A percentile compares a stretch with the other conserved stretches of the same genome.
These are phyloP conservation scores for Pachyseris speciosa DNA, from an alignment of 64 coral and sea anemone genomes.

Conservation along the genomic window DNA sequence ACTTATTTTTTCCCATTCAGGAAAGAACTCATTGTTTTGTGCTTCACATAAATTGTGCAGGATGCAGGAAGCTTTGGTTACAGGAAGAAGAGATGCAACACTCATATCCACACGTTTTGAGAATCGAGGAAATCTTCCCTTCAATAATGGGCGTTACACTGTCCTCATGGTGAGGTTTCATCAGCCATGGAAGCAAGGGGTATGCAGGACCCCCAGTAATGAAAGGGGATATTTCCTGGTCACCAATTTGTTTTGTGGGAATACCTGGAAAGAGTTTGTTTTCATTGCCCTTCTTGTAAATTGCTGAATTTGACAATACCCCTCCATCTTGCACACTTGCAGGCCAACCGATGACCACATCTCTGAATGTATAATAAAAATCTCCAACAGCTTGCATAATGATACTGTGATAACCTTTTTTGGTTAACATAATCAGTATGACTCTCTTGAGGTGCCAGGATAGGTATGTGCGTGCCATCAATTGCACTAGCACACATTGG, in stretches of 20 bases:
- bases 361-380: constrained; percentile 19
- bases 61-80: constrained; percentile 60
- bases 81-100: background rate
- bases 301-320: constrained; percentile 60
- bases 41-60: constrained; percentile 72
- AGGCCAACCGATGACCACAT: constrained; percentile 42
- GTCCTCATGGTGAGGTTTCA: constrained; percentile 76
- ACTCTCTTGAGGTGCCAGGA: constrained; percentile 30
- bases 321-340: constrained; percentile 69
- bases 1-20: background rate
- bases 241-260: constrained; percentile 49
- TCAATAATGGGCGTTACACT: constrained; percentile 19
- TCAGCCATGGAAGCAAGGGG: constrained; percentile 69
- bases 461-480: too few relatives aligned
- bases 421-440: constrained; percentile 20
- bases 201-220: constrained; percentile 73
- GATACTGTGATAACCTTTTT: constrained; percentile 30
- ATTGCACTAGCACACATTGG: too few relatives aligned
- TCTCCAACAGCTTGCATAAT: constrained; percentile 46
- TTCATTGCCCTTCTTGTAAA: constrained; percentile 56
- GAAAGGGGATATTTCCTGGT: constrained; percentile 31
- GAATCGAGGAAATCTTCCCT: constrained; percentile 61
- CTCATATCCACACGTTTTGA: constrained; percentile 61
- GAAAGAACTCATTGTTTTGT: constrained; percentile 33
- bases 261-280: constrained; percentile 51